Evolutionary conservation across 1,140 invertebrate species (phyloP), one percentile per base, ranked within the genome.

Genomic region (Eriocheir sinensis): DNA sequence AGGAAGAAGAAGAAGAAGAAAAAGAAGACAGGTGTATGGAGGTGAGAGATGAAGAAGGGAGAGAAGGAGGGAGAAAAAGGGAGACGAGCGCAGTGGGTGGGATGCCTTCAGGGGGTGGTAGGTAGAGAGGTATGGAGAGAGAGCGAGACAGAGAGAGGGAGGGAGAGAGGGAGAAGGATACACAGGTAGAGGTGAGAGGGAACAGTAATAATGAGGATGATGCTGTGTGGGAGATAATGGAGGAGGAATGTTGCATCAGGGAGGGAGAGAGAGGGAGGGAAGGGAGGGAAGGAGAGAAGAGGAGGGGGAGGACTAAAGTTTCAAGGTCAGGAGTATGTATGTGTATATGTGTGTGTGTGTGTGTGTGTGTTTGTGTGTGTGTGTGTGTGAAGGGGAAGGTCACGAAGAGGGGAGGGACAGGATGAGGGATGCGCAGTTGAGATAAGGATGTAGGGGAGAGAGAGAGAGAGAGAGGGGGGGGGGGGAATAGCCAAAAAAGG

Each of bases 341-440:
- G 88, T 89, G 88, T 8, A n/a, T 83, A 34, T 83, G 81, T 12
- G 81, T 83, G 81, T 12, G 81, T 12, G n/a, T n/a, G n/a, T n/a
- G n/a, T n/a, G n/a, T n/a, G n/a, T n/a, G n/a, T n/a, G n/a, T n/a
- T n/a, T n/a, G n/a, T n/a, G n/a, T n/a, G n/a, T n/a, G 88, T 38
- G 40, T 0, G 12, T 1, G 40, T 88, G 88, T 89, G 41, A 15
- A 44, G 88, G 88, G 36, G 8, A 48, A 44, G 40, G 34, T 86
- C 34, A 86, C 34, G 27, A 0, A 36, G 9, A 36, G 9, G 36
- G 27, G 34, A 48, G 88, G 40, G 0, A 36, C 3, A 44, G 17
- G 41, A 44, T 4, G 88, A 30, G 36, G 88, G 88, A 8, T 6
- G 81, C 36, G 8, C 9, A 12, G 81, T 27, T 83, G 81, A 83